Evolutionary conservation across 2,797 vertebrate species (phyloP), one percentile per base, ranked within the genome.

Genomic region (Sorex maritimensis): DNA sequence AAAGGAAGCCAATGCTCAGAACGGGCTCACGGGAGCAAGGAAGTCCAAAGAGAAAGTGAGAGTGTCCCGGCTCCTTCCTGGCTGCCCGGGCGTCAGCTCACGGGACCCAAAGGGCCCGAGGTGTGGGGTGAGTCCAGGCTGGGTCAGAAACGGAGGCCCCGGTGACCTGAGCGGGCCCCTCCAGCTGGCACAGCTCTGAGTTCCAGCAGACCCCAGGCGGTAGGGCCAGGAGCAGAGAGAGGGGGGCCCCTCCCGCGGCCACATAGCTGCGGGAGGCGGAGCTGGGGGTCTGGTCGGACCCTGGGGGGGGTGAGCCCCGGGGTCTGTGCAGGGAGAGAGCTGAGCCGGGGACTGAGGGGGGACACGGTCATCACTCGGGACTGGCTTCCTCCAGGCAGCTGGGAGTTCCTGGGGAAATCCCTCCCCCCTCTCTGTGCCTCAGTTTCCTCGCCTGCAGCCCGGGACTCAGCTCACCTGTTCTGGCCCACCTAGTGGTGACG

Each of bases 171-270:
- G 61, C 13, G 2, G 38, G 61, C 13, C 69, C 28, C 34, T 26
- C 26, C 0, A 26, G 14, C 8, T 63, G 71, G 26, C 63, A 58
- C 38, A 61, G 55, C 13, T 93, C 83, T 26, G 67, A 92, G 67
- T 68, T 65, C 46, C 52, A 75, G 77, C 87, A 81, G 86, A 71
- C 1, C 77, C 77, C 0, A 0, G 41, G 44, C 19, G 65, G 61
- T 65, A 72, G 30, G 14, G 9, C 44, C 49, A 26, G 52, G 55
- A 75, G 79, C 67, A 94, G 87, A 95, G 91, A 93, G 52, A 55
- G 81, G n/a, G 2, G 79, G 63, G 55, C 72, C 73, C 38, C 72
- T 65, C 44, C 34, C 87, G 69, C 65, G n/a, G 41, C 67, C 88
- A 94, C 90, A 95, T 30, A 81, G 94, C 88, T 77, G 30, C 7